Percentiles rank a stretch among this genome's conserved stretches.
Evolutionary conservation across 2,113 vertebrate species (phyloP).

Genomic region (Pardalotus punctatus): DNA sequence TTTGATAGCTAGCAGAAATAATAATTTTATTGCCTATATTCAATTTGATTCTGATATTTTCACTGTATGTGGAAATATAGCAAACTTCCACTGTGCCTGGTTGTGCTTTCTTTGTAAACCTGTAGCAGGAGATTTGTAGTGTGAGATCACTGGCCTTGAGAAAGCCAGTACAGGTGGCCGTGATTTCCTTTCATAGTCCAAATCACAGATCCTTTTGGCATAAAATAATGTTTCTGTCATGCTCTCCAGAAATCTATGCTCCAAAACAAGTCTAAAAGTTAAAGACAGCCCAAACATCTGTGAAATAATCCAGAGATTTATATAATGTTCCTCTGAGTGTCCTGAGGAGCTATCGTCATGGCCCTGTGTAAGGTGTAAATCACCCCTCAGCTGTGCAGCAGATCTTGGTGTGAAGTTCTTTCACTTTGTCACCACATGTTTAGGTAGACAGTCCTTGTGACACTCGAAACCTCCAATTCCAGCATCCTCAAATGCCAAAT

Average conservation of each 20-base stretch:
- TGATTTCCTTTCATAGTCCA: background rate
- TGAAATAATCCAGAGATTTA: background rate
- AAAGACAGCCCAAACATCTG: fast-evolving
- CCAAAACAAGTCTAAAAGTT: background rate
- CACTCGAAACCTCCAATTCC: background rate
- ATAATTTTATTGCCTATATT: background rate
- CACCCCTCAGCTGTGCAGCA: fast-evolving
- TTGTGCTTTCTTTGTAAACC: background rate
- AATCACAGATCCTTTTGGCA: fast-evolving
- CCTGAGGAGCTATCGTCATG: background rate
- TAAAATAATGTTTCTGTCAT: background rate
- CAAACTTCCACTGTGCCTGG: background rate
- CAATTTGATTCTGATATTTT: background rate
- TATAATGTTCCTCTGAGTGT: background rate
- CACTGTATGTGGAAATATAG: background rate
- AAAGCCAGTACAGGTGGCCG: fast-evolving
- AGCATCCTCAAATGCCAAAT: background rate
- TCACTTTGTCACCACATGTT: fast-evolving
- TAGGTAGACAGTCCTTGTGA: background rate
- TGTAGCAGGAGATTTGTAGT: fast-evolving
- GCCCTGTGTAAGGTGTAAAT: background rate
- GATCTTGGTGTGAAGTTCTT: background rate
- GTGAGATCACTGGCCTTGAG: background rate
- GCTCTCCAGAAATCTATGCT: background rate
- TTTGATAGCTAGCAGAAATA: background rate